Evolutionary conservation across 2,113 vertebrate genomes (phyloP), one percentile per base, ranked within the genome.

Genomic region (Grallaria varia): DNA sequence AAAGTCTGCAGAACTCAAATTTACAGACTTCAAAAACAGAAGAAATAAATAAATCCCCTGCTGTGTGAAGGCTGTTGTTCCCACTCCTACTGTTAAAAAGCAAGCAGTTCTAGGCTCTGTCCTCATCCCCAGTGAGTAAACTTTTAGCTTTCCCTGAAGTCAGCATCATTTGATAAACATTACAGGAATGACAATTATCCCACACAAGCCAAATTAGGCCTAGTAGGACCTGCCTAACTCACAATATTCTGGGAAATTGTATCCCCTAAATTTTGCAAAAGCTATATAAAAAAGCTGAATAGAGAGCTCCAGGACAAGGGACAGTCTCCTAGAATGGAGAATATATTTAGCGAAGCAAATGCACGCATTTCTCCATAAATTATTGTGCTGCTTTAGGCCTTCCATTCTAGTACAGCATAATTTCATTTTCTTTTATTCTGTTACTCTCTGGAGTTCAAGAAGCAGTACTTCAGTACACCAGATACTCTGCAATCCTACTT

Each of bases 271-370:
- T 50, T 64, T 74, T 87, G 50, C 25, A 37, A 49, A 80, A 72
- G 24, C 39, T 37, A 49, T 22, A 22, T 33, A 7, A 11, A 72
- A 53, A 44, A 24, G 3, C 35, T 62, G 42, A 59, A 52, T 24
- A 55, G n/a, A 85, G 30, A 53, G 10, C 22, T 73, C 42, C 35
- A 55, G 42, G 9, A 56, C 10, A 92, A 35, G 31, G 31, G 28
- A 49, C 12, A 53, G n/a, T 14, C 22, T 12, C 27, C 9, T 9
- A 89, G 31, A 58, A 71, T 1, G 14, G 27, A 81, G 22, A 84
- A 24, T 3, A 68, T 5, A 17, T 40, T 71, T 76, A 74, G 16
- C 1, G 0, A 78, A 66, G 31, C 12, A 83, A 86, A 44, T 0
- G 0, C 12, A 16, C 4, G 4, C 8, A 8, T 76, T 79, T 83